Percentiles rank a stretch among this genome's conserved stretches.
Evolutionary conservation across 2,888 invertebrate genomes (phyloP).

Genomic region (Archips crataeganus): DNA sequence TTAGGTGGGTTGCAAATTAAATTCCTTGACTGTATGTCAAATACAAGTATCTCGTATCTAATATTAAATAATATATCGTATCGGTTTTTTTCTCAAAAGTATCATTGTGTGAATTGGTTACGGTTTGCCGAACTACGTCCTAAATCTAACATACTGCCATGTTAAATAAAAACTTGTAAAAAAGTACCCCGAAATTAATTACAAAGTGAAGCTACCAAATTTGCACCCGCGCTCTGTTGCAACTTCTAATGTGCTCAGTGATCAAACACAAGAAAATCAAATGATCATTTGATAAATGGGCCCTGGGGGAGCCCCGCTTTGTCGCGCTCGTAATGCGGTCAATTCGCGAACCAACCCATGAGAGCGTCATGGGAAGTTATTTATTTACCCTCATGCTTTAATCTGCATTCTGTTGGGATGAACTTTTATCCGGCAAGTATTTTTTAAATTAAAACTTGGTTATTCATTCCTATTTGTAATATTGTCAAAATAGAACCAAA

Average conservation of each 20-base stretch:
- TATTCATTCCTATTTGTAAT: background rate
- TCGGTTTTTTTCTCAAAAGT: too few species aligned
- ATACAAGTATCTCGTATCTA: too few species aligned
- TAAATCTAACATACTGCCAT: too few species aligned
- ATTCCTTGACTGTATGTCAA: too few species aligned
- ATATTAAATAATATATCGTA: too few species aligned
- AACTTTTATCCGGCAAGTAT: slow-evolving; percentile 16
- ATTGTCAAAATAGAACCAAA: background rate
- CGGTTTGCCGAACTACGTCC: too few species aligned
- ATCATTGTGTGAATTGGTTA: too few species aligned
- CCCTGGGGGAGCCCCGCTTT: slow-evolving; percentile 66
- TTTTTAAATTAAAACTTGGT: slow-evolving; percentile 18
- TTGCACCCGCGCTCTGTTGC: slow-evolving; percentile 64
- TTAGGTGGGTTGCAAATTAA: too few species aligned
- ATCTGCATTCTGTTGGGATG: slow-evolving; percentile 43
- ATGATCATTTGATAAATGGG: slow-evolving; percentile 87
- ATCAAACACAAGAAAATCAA: slow-evolving; percentile 87
- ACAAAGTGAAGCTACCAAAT: slow-evolving; percentile 68
- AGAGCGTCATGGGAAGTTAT: slow-evolving; percentile 62
- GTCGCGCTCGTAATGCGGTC: slow-evolving; percentile 78
- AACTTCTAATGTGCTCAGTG: slow-evolving; percentile 85
- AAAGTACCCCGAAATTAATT: slow-evolving; percentile 15
- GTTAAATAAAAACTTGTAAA: background rate
- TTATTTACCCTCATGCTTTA: slow-evolving; percentile 60
- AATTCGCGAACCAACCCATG: slow-evolving; percentile 54